These are phyloP conservation scores for Brachycybe producta DNA, from an alignment of 2,888 invertebrate species.

Conservation along the genomic window DNA sequence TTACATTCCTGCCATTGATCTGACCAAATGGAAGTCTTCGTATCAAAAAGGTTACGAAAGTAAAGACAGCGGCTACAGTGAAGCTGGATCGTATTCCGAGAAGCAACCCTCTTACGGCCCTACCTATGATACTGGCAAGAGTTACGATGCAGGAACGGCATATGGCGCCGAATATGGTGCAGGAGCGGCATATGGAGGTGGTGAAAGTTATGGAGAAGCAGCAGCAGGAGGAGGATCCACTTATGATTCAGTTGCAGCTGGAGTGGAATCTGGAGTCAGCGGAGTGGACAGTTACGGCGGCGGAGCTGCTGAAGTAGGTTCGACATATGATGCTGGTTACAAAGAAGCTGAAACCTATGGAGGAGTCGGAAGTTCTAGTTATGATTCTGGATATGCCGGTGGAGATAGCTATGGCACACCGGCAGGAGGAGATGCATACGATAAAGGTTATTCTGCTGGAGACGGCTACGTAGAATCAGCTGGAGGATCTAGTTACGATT, in stretches of 20 bases:
- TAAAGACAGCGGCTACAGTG: neutral
- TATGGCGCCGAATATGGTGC: neutral
- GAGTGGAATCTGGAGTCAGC: neutral
- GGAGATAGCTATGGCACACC: neutral
- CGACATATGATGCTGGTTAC: neutral
- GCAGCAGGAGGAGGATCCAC: neutral
- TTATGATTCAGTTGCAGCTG: too few species aligned
- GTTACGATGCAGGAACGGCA: neutral
- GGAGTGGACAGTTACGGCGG: neutral
- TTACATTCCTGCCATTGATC: constrained; percentile 1
- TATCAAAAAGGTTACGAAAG: neutral
- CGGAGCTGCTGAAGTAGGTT: neutral
- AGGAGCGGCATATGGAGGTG: neutral
- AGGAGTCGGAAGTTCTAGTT: neutral
- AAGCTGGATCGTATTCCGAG: neutral
- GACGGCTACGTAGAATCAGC: neutral
- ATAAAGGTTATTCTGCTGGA: neutral
- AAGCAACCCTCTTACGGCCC: neutral
- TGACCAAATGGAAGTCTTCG: constrained; percentile 8
- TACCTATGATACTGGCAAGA: neutral
- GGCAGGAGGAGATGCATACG: neutral
- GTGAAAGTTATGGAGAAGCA: neutral
- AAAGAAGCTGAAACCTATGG: neutral
- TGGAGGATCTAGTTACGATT: neutral
- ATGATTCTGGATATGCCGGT: neutral